Conservation (phyloP, 2,888 invertebrate species). For the Cantharis lateralis region DNA sequence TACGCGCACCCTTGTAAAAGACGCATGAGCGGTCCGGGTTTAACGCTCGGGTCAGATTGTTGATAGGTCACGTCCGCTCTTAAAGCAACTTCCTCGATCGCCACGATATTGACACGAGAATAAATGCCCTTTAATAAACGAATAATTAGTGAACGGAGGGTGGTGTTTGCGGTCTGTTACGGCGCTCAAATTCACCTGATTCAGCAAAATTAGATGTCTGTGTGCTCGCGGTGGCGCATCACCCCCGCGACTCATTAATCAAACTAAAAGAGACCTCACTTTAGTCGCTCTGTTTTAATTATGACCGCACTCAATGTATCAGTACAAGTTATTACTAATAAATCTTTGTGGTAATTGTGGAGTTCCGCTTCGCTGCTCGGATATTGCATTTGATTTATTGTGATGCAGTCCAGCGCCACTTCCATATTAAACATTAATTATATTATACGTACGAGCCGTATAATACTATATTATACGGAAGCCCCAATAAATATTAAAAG, state of each 20-base stretch:
- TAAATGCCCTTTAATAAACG: slow-evolving; percentile 40
- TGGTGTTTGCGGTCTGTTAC: slow-evolving; percentile 43
- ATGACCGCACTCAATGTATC: slow-evolving; percentile 43
- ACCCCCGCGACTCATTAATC: slow-evolving; percentile 47
- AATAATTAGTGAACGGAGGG: slow-evolving; percentile 42
- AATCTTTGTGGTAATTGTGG: slow-evolving; percentile 48
- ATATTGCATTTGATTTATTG: slow-evolving; percentile 50
- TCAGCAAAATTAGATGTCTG: slow-evolving; percentile 48
- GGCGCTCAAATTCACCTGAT: slow-evolving; percentile 47
- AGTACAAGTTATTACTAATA: slow-evolving; percentile 49
- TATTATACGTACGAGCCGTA: neutral
- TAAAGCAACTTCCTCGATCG: slow-evolving; percentile 42
- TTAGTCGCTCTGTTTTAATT: slow-evolving; percentile 44
- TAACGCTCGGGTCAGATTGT: slow-evolving; percentile 48
- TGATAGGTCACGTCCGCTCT: slow-evolving; percentile 53
- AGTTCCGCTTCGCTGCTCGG: slow-evolving; percentile 45
- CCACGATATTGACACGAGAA: slow-evolving; percentile 40
- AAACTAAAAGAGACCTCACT: slow-evolving; percentile 41
- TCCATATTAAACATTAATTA: slow-evolving; percentile 12
- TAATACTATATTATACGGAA: neutral
- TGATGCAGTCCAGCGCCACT: slow-evolving; percentile 35
- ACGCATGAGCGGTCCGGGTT: slow-evolving; percentile 32
- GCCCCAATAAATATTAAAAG: neutral
- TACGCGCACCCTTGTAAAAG: slow-evolving; percentile 34
- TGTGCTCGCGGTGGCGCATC: slow-evolving; percentile 37